phyloP scores from a whole-genome alignment of 2,888 invertebrate genomes.

The Habroteleia sp. region DNA sequence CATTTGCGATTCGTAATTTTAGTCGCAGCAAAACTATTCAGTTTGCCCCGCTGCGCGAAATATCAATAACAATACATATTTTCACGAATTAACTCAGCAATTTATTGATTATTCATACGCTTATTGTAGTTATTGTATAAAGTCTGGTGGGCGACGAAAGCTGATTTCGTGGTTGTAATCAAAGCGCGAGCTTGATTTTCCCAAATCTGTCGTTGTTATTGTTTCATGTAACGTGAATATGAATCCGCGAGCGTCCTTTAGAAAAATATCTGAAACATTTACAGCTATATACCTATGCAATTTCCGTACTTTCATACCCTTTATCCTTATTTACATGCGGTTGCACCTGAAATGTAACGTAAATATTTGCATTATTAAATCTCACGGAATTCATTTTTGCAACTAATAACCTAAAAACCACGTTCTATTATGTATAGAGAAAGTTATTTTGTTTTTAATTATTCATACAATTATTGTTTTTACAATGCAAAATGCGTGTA shows the following conservation, averaged over 20 bases:
- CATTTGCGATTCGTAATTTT: conserved; percentile 68
- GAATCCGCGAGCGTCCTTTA: conserved; percentile 1
- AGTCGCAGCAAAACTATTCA: conserved; percentile 8
- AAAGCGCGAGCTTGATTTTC: neutral
- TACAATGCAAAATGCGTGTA: no score
- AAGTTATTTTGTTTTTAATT: no score
- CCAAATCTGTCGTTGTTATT: conserved; percentile 5
- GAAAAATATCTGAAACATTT: conserved; percentile 14
- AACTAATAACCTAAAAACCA: conserved; percentile 8
- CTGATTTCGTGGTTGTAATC: conserved; percentile 12
- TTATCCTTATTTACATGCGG: conserved; percentile 25
- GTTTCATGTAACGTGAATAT: conserved; percentile 1
- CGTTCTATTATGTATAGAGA: no score
- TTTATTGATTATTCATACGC: conserved; percentile 9
- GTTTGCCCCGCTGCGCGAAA: conserved; percentile 2
- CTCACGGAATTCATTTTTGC: conserved; percentile 19
- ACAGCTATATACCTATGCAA: neutral
- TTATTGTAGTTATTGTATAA: conserved; percentile 4
- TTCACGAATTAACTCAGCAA: conserved; percentile 8
- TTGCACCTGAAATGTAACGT: conserved; percentile 37
- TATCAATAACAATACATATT: conserved; percentile 26
- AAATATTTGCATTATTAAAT: conserved; percentile 38
- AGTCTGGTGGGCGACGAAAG: neutral
- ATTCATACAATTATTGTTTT: no score
- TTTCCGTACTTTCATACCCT: conserved; percentile 1